Conservation (phyloP, 2,888 invertebrate genomes). For the Anthophora plumipes region DNA sequence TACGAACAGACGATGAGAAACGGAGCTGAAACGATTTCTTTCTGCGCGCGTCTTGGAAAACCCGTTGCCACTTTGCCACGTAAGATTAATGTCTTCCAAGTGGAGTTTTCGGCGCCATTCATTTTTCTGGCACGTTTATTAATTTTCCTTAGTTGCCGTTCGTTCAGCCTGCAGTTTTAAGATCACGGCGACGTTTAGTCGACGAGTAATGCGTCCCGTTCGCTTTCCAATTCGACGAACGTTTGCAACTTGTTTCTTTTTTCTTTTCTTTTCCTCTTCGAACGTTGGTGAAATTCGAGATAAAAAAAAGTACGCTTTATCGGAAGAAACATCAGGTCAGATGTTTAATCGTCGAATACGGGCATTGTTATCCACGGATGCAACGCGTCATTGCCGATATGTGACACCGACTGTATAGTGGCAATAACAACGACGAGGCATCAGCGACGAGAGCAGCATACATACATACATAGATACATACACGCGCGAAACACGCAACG, state of each 20-base stretch:
- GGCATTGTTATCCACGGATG: background rate
- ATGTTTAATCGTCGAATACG: constrained; percentile 10
- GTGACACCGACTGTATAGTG: constrained; percentile 46
- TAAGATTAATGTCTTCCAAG: constrained; percentile 68
- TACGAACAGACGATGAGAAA: constrained; percentile 72
- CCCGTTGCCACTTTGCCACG: constrained; percentile 71
- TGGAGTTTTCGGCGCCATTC: constrained; percentile 71
- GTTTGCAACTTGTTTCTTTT: no score
- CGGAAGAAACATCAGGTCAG: no score
- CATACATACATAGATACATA: no score
- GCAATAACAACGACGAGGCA: constrained; percentile 49
- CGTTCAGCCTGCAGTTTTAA: constrained; percentile 39
- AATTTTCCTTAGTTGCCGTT: constrained; percentile 55
- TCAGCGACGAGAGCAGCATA: constrained; percentile 62
- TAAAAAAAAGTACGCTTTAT: no score
- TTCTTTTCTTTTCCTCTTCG: constrained; percentile 13
- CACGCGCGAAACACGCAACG: constrained; percentile 70
- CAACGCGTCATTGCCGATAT: background rate
- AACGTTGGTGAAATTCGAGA: no score
- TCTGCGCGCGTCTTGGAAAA: constrained; percentile 68
- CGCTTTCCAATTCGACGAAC: constrained; percentile 10
- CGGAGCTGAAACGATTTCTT: constrained; percentile 74
- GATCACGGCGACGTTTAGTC: constrained; percentile 45
- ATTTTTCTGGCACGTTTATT: constrained; percentile 70
- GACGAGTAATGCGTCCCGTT: constrained; percentile 34